Evolutionary conservation across 2,113 vertebrate species (phyloP).

Genomic region (Microcebus murinus): DNA sequence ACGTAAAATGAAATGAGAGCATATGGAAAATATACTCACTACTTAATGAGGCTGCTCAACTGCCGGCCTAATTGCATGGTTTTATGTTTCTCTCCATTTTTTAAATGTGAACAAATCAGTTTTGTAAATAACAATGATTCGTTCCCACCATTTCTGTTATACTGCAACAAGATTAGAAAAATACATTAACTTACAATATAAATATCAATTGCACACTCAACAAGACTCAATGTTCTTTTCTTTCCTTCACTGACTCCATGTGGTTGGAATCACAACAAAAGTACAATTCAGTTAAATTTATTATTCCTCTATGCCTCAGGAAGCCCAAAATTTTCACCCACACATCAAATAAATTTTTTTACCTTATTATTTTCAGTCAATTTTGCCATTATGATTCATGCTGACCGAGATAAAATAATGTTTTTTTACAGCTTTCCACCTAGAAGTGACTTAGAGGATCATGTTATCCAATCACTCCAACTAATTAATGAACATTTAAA

Average conservation of each 20-base stretch:
- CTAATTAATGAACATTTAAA: neutral
- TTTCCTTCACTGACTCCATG: conserved; percentile 66
- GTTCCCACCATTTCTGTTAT: conserved; percentile 16
- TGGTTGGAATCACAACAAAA: conserved; percentile 59
- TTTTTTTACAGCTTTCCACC: neutral
- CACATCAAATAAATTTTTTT: conserved; percentile 12
- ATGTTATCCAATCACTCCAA: neutral
- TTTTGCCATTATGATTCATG: conserved; percentile 28
- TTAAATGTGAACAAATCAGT: conserved; percentile 50
- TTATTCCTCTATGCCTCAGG: conserved; percentile 37
- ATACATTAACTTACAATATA: conserved; percentile 43
- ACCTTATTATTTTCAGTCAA: neutral
- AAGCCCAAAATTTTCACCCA: conserved; percentile 49
- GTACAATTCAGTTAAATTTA: conserved; percentile 41
- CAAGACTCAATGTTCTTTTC: conserved; percentile 70
- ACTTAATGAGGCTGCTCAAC: conserved; percentile 44
- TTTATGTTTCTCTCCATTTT: conserved; percentile 63
- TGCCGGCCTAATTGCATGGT: conserved; percentile 44
- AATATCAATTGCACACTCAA: conserved; percentile 64
- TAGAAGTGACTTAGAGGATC: neutral
- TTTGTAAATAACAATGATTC: conserved; percentile 57
- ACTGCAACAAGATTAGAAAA: conserved; percentile 69
- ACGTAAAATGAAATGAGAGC: conserved; percentile 58
- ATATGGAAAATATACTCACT: conserved; percentile 40
- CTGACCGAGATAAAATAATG: conserved; percentile 20